Conservation (phyloP, 30 jellyfish, hydroid and myxozoan genomes). For the Cassiopea andromeda region DNA sequence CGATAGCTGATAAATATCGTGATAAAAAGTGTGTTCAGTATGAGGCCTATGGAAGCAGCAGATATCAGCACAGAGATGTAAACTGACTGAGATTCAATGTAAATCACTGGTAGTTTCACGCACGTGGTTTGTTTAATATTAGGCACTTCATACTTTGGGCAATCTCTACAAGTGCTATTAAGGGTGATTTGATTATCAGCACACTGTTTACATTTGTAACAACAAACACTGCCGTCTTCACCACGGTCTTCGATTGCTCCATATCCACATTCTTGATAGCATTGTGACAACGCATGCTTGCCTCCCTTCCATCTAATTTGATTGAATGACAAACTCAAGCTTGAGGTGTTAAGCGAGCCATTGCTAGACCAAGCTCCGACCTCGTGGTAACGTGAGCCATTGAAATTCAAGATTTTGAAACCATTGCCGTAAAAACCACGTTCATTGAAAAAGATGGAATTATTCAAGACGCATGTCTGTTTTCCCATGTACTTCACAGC, state of each 20-base stretch:
- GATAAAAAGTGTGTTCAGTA: slow-evolving; percentile 54
- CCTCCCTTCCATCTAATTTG: slow-evolving; percentile 25
- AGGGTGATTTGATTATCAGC: slow-evolving; percentile 9
- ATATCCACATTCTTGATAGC: slow-evolving; percentile 47
- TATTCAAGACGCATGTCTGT: slow-evolving; percentile 2
- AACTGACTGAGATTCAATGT: background rate
- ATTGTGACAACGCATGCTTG: slow-evolving; percentile 18
- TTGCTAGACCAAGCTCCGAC: slow-evolving; percentile 36
- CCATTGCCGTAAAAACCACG: slow-evolving; percentile 21
- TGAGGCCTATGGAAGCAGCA: slow-evolving; percentile 28
- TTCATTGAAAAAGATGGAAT: slow-evolving; percentile 25
- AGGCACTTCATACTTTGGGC: slow-evolving; percentile 36
- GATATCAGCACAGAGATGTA: background rate
- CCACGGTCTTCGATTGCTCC: slow-evolving; percentile 37
- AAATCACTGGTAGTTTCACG: slow-evolving; percentile 7
- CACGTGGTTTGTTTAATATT: slow-evolving; percentile 27
- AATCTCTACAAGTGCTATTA: slow-evolving; percentile 52
- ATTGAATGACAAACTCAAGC: background rate
- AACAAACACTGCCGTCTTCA: slow-evolving; percentile 32
- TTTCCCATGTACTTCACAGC: background rate
- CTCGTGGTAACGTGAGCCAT: slow-evolving; percentile 21
- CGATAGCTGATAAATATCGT: slow-evolving; percentile 37
- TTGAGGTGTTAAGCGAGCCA: background rate
- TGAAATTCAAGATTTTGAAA: slow-evolving; percentile 12
- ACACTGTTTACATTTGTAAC: slow-evolving; percentile 68